phyloP scores from a whole-genome alignment of 2,888 invertebrate genomes.

The Phyllotreta cruciferae region DNA sequence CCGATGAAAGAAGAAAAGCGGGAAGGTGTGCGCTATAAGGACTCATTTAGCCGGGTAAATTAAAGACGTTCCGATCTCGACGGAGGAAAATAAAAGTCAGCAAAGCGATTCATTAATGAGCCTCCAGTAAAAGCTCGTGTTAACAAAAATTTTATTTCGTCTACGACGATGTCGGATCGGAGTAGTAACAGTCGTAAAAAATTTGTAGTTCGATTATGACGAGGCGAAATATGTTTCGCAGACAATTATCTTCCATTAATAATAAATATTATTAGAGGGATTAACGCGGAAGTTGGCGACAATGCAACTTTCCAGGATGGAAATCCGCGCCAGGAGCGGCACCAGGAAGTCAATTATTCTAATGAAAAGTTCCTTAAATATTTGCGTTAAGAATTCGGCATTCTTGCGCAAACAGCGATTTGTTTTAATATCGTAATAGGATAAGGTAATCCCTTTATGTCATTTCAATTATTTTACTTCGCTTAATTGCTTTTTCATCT shows the following conservation, averaged over 20 bases:
- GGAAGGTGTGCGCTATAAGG: constrained; percentile 23
- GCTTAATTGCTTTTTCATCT: no score
- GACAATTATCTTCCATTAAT: constrained; percentile 53
- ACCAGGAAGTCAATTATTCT: neutral
- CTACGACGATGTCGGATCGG: neutral
- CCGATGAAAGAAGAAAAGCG: neutral
- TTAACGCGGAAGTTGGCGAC: constrained; percentile 56
- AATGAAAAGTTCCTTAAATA: neutral
- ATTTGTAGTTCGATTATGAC: constrained; percentile 5
- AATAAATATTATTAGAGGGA: constrained; percentile 48
- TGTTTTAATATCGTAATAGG: no score
- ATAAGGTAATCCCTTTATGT: no score
- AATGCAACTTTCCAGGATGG: constrained; percentile 39
- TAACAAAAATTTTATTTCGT: constrained; percentile 22
- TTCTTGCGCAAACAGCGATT: no score
- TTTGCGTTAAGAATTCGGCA: neutral
- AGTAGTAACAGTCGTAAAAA: constrained; percentile 15
- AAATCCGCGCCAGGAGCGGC: constrained; percentile 12
- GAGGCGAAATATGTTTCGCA: constrained; percentile 36
- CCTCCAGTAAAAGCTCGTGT: constrained; percentile 18
- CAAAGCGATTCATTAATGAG: constrained; percentile 32
- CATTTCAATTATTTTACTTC: no score
- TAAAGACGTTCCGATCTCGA: constrained; percentile 26
- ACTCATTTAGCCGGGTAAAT: constrained; percentile 19
- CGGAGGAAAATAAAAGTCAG: constrained; percentile 31